phyloP scores from a whole-genome alignment of 1,140 invertebrate genomes.

The Hyposmocoma kahamanoa region DNA sequence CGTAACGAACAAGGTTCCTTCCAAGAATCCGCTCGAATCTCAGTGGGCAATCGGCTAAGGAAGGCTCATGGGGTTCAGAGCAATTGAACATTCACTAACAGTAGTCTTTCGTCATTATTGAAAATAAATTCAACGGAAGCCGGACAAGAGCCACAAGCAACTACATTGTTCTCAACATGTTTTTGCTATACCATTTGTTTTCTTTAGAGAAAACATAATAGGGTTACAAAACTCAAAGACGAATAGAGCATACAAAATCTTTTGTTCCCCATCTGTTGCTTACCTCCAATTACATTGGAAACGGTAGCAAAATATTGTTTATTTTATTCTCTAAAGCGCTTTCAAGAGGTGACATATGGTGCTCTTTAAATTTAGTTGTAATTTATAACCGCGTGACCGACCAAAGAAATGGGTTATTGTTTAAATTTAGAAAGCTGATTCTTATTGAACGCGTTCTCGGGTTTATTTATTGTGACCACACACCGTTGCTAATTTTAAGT shows the following conservation, averaged over 20 bases:
- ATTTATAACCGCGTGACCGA: slow-evolving; percentile 57
- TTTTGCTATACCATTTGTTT: slow-evolving; percentile 50
- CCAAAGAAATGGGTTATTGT: slow-evolving; percentile 53
- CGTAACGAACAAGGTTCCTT: slow-evolving; percentile 13
- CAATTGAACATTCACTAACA: slow-evolving; percentile 40
- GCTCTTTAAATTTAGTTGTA: slow-evolving; percentile 43
- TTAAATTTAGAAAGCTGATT: slow-evolving; percentile 49
- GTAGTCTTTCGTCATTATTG: slow-evolving; percentile 47
- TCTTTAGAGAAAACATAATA: slow-evolving; percentile 51
- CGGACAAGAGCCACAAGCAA: slow-evolving; percentile 33
- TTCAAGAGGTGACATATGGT: slow-evolving; percentile 57
- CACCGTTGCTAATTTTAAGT: slow-evolving; percentile 37
- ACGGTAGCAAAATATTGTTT: slow-evolving; percentile 70
- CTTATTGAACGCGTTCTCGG: neutral
- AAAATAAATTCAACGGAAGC: slow-evolving; percentile 54
- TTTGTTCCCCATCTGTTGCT: slow-evolving; percentile 46
- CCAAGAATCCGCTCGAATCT: slow-evolving; percentile 31
- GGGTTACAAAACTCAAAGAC: slow-evolving; percentile 41
- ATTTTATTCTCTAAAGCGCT: slow-evolving; percentile 54
- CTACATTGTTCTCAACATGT: slow-evolving; percentile 42
- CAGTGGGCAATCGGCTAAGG: slow-evolving; percentile 42
- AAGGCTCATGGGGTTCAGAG: slow-evolving; percentile 40
- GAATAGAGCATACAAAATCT: slow-evolving; percentile 17
- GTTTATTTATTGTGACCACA: slow-evolving; percentile 20
- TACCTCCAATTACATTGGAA: slow-evolving; percentile 39